Percentiles rank a stretch among this genome's conserved stretches.
Evolutionary conservation across 1,140 invertebrate species (phyloP).

Genomic region (Subanguina moxae): DNA sequence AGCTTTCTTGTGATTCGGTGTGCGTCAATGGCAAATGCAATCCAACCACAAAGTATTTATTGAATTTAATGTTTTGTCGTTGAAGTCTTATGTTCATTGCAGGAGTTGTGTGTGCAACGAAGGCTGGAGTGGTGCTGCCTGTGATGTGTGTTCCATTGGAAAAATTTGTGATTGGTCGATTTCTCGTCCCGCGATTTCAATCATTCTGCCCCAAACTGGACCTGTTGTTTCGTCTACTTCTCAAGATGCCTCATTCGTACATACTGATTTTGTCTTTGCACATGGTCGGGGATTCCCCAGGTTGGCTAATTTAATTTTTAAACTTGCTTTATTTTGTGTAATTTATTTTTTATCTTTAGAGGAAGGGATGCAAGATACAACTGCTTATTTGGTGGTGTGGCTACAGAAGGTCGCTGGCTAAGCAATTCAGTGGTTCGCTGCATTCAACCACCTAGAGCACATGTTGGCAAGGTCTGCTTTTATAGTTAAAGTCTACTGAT

Average conservation of each 20-base stretch:
- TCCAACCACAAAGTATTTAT: neutral
- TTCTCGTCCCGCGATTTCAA: neutral
- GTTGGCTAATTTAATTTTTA: neutral
- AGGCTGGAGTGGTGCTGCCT: neutral
- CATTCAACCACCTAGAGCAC: neutral
- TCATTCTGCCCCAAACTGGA: neutral
- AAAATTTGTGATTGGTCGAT: neutral
- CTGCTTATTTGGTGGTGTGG: conserved; percentile 3
- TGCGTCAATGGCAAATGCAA: neutral
- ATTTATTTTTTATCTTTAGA: neutral
- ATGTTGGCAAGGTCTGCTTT: neutral
- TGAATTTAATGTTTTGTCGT: neutral
- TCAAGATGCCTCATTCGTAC: neutral
- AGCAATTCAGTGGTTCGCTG: conserved; percentile 3
- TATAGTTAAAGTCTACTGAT: too few relatives aligned
- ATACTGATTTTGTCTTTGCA: neutral
- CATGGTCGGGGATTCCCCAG: conserved; percentile 1
- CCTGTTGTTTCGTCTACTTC: neutral
- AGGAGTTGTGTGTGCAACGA: neutral
- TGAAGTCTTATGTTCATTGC: neutral
- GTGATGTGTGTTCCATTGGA: neutral
- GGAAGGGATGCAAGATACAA: neutral
- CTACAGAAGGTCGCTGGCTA: conserved; percentile 1
- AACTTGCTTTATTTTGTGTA: neutral
- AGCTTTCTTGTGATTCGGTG: neutral